Conservation (phyloP, 2,797 vertebrate genomes). For the Chanos chanos region DNA sequence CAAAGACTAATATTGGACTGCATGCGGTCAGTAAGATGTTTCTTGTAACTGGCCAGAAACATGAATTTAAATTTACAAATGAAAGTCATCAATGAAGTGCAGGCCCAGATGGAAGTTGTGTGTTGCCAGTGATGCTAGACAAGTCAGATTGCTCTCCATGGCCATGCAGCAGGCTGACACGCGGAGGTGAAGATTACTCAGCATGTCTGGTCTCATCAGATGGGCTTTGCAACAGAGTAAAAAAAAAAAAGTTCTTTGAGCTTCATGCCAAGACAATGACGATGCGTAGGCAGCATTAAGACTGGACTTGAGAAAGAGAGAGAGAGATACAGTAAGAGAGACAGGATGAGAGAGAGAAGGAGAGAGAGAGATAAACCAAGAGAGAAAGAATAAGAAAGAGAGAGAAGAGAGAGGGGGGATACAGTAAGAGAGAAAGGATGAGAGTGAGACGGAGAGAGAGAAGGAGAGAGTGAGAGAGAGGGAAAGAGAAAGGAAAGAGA, state of each 20-base stretch:
- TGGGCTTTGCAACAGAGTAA: slow-evolving; percentile 39
- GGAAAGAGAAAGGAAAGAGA: background rate
- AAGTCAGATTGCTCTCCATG: slow-evolving; percentile 21
- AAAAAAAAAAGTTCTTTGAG: slow-evolving; percentile 48
- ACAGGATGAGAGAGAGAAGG: slow-evolving; percentile 13
- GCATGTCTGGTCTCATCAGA: slow-evolving; percentile 50
- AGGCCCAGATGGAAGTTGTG: no score
- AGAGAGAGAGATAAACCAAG: no score
- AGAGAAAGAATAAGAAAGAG: no score
- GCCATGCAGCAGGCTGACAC: slow-evolving; percentile 35
- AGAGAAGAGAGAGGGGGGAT: background rate
- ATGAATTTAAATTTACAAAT: no score
- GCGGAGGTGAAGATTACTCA: slow-evolving; percentile 25
- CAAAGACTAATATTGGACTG: no score
- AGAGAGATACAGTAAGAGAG: no score
- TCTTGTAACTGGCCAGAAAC: no score
- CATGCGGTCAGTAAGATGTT: no score
- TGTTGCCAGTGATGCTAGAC: slow-evolving; percentile 10
- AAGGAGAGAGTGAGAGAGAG: background rate
- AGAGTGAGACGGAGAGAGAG: no score
- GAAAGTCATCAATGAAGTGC: no score
- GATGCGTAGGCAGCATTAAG: no score
- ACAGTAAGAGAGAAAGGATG: slow-evolving; percentile 2
- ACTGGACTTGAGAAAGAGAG: no score
- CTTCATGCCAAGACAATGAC: slow-evolving; percentile 32